Conservation (phyloP, 2,113 vertebrate species). For the Ptilorrhoa leucosticta region DNA sequence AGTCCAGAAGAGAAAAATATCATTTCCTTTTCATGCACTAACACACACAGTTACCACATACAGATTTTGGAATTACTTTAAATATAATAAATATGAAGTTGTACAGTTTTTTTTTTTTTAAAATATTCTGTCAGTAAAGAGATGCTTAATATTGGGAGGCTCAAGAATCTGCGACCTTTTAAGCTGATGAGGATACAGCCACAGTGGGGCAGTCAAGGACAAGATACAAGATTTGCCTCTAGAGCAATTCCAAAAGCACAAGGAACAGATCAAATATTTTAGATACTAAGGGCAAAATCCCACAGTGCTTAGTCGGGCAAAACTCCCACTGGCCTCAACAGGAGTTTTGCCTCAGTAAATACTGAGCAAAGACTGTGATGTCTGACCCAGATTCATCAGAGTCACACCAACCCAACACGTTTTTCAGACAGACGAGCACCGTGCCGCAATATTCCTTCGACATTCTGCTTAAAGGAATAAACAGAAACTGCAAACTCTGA, state of each 20-base stretch:
- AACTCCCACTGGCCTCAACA: neutral
- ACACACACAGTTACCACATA: neutral
- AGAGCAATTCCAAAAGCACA: neutral
- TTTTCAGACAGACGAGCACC: neutral
- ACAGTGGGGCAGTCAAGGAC: conserved; percentile 40
- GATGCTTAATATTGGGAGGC: neutral
- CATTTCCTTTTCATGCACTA: neutral
- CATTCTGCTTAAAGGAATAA: neutral
- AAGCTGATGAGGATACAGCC: neutral
- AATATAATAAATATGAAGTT: neutral
- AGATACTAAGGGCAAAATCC: conserved; percentile 20
- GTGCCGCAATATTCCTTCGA: neutral
- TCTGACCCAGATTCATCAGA: conserved; percentile 21
- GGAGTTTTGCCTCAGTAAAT: conserved; percentile 9
- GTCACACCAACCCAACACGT: neutral
- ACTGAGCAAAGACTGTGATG: neutral
- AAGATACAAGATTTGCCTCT: neutral
- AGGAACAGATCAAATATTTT: conserved; percentile 37
- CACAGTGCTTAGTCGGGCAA: conserved; percentile 15
- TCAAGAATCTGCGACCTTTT: neutral
- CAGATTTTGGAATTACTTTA: neutral
- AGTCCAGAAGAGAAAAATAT: neutral
- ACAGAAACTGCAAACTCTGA: neutral
- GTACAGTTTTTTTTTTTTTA: accelerated
- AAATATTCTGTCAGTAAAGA: neutral